Evolutionary conservation across 1,140 invertebrate genomes (phyloP), one percentile per base, ranked within the genome.

Genomic region (Drosophila tsacasi): DNA sequence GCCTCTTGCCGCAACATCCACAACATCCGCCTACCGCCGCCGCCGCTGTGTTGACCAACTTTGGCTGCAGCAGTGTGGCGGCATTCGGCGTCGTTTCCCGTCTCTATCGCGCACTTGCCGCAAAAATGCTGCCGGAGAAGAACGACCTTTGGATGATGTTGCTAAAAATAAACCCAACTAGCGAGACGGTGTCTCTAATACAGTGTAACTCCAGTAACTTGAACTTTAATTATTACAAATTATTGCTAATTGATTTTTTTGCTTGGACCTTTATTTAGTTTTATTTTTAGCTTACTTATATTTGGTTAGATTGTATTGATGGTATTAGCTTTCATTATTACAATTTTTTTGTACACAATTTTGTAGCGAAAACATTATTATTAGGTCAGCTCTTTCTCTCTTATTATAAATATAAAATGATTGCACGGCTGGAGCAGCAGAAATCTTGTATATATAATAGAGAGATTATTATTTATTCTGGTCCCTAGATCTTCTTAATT

Each of bases 111-210:
- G 32, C 40, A 68, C 55, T 74, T 79, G 60, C 68, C 47, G 68
- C 72, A 83, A 74, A 84, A 65, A 79, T 79, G 76, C 54, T 79
- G 76, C 76, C 59, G 27, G 58, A 78, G 76, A 81, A 79, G 83
- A 91, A 91, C 87, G 87, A 91, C 87, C 87, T 91, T 91, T 91
- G 87, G 57, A 66, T 72, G 72, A 65, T 84, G 83, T 87, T 79
- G 84, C 87, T 91, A 91, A 91, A 91, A 91, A 91, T 91, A 90
- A 90, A 76, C 79, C 67, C 55, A 76, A 71, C 64, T 54, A 83
- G 54, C 47, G 46, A 64, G 64, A 57, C 62, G 54, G 21, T n/a
- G 73, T 76, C 73, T 89, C 85, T 89, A 82, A 90, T 77, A 71
- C 67, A 71, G 67, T 71, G 12, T 0, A 30, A 32, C 64, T 30